Conservation (phyloP, 2,888 invertebrate species). For the Gymnoscelis rufifasciata region DNA sequence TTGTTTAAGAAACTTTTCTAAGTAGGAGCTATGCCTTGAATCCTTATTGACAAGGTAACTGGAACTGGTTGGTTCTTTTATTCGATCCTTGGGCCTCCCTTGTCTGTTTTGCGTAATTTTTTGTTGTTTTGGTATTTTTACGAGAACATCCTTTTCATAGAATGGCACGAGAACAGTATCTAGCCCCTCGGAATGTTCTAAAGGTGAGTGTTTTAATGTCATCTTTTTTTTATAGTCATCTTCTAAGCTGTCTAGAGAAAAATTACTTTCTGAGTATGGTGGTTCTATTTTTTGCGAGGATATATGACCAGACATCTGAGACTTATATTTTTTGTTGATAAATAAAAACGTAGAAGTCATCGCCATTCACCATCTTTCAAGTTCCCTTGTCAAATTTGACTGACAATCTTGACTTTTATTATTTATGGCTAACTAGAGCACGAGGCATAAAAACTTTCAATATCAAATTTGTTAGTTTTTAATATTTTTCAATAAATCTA, state of each 20-base stretch:
- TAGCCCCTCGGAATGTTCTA: conserved; percentile 44
- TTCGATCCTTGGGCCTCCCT: conserved; percentile 30
- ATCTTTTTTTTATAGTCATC: conserved; percentile 41
- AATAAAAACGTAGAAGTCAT: conserved; percentile 53
- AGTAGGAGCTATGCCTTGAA: conserved; percentile 46
- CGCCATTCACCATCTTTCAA: conserved; percentile 30
- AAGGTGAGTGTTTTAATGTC: conserved; percentile 29
- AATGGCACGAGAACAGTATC: conserved; percentile 70
- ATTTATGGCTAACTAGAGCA: too few species aligned
- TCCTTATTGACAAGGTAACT: conserved; percentile 61
- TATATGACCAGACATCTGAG: conserved; percentile 27
- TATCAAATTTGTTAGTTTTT: too few species aligned
- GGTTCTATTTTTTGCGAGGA: conserved; percentile 42
- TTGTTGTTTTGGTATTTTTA: conserved; percentile 57
- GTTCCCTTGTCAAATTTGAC: conserved; percentile 24
- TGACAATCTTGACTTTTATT: too few species aligned
- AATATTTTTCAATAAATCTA: too few species aligned
- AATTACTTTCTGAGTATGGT: conserved; percentile 47
- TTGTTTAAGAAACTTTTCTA: conserved; percentile 66
- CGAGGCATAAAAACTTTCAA: too few species aligned
- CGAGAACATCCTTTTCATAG: conserved; percentile 69
- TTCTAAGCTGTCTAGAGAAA: conserved; percentile 67
- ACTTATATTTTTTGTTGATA: conserved; percentile 48
- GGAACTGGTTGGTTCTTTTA: conserved; percentile 33
- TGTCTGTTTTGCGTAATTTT: conserved; percentile 38